A percentile compares a stretch with the other conserved stretches of the same genome.
phyloP scores from a whole-genome alignment of 2,888 invertebrate genomes.

The Drosophila lutescens region DNA sequence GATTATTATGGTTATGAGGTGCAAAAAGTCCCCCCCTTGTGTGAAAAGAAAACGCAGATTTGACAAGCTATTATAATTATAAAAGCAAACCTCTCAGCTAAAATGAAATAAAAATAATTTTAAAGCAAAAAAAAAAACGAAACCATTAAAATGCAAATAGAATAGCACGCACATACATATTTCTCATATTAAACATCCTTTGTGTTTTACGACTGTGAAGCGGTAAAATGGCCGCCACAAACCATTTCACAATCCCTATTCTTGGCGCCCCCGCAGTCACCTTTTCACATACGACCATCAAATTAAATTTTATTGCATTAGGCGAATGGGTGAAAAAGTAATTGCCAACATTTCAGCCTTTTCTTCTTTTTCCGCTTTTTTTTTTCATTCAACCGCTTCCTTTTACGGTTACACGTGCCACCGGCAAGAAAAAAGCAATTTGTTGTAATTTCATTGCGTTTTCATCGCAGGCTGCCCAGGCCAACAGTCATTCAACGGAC shows the following conservation, averaged over 20 bases:
- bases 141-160: constrained; percentile 69
- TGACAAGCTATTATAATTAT: not conserved
- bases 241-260: constrained; percentile 41
- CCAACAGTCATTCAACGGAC: not conserved
- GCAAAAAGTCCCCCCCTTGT: not conserved
- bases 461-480: constrained; percentile 17
- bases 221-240: constrained; percentile 53
- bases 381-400: constrained; percentile 35
- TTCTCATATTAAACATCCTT: constrained; percentile 56
- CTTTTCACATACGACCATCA: constrained; percentile 59
- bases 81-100: not conserved
- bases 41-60: not conserved
- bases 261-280: constrained; percentile 41
- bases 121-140: constrained; percentile 45
- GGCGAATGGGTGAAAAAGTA: constrained; percentile 57
- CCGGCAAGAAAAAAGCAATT: constrained; percentile 42
- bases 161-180: constrained; percentile 25
- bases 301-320: constrained; percentile 76
- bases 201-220: constrained; percentile 61
- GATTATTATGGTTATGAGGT: not conserved
- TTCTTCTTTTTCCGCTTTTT: constrained; percentile 11
- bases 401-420: constrained; percentile 42
- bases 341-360: constrained; percentile 35
- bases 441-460: constrained; percentile 44
- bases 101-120: constrained; percentile 47